Evolutionary conservation across 2,797 vertebrate genomes (phyloP), one percentile per base, ranked within the genome.

Genomic region (Lacerta bilineata): DNA sequence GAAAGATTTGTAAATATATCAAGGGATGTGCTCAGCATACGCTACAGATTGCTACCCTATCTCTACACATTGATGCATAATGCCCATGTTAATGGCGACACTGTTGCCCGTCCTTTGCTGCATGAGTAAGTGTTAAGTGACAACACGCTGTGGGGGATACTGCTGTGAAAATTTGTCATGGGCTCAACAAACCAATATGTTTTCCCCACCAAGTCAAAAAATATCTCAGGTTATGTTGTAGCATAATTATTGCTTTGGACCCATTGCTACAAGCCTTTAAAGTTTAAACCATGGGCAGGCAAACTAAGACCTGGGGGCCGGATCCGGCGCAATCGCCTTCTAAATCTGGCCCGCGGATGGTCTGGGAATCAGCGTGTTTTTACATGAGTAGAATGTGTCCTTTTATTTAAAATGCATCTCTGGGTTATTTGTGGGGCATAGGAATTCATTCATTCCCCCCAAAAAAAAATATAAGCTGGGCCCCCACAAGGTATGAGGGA

Each of bases 51-150:
- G 74, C 93, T 98, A 89, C 98, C 98, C 0, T 98, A 98, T 94
- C 95, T 98, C 59, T 98, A 98, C 95, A 98, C 98, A 0, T 95
- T 98, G 84, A 98, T 99, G 98, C 97, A 95, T 88, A 94, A 97
- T 91, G 97, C 98, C 88, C 97, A 98, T 74, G 85, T 8, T 0
- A 41, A 95, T 50, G 98, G 98, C 69, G 96, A 87, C 91, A 98
- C 98, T 0, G 98, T 98, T 0, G 86, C 98, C 86, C 93, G 98
- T 88, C 98, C 98, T 4, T 88, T 99, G 61, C 88, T 98, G 81
- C 98, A 98, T 1, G 98, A 98, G 98, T 99, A 95, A 97, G 98
- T 96, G 68, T 92, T 91, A 77, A 79, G 33, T 50, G 33, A 18
- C 33, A 43, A 66, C 23, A 64, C 27, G 8, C n/a, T 64, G 27